phyloP scores from a whole-genome alignment of 1,140 invertebrate genomes.

The Drosophila orosa region DNA sequence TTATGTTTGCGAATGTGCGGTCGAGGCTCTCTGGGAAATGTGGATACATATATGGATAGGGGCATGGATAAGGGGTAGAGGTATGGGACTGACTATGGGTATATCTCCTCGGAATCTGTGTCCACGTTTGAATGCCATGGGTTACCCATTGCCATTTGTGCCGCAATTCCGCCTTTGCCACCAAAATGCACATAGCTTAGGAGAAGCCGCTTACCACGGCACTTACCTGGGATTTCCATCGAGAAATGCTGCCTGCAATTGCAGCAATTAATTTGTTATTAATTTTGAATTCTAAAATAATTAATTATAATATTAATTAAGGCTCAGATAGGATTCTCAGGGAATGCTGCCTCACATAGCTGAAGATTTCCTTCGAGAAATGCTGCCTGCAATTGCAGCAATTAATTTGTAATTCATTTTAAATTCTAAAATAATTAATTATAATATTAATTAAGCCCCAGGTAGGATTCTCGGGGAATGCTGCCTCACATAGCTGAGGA shows the following conservation, averaged over 20 bases:
- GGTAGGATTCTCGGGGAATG: not conserved
- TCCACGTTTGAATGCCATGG: slow-evolving; percentile 2
- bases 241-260: not conserved
- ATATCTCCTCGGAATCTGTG: not conserved
- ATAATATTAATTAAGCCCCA: not conserved
- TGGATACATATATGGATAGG: not conserved
- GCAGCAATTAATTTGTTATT: not conserved
- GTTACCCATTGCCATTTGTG: not conserved
- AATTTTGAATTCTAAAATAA: not conserved
- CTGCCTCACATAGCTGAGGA: too few relatives aligned
- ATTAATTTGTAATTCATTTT: not conserved
- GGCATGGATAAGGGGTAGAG: too few relatives aligned
- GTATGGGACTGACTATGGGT: too few relatives aligned
- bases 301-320: not conserved
- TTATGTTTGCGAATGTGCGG: slow-evolving; percentile 17
- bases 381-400: not conserved
- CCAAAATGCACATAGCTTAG: not conserved
- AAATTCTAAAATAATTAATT: not conserved
- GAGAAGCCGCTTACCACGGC: not conserved
- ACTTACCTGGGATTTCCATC: not conserved
- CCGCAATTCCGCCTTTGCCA: not conserved
- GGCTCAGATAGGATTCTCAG: too few relatives aligned
- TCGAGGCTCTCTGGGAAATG: slow-evolving; percentile 4
- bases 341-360: too few relatives aligned
- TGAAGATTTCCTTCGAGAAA: not conserved